Percentiles rank a stretch among this genome's conserved stretches.
Conservation (phyloP, 2,113 vertebrate species). For the Oncorhynchus mykiss region DNA sequence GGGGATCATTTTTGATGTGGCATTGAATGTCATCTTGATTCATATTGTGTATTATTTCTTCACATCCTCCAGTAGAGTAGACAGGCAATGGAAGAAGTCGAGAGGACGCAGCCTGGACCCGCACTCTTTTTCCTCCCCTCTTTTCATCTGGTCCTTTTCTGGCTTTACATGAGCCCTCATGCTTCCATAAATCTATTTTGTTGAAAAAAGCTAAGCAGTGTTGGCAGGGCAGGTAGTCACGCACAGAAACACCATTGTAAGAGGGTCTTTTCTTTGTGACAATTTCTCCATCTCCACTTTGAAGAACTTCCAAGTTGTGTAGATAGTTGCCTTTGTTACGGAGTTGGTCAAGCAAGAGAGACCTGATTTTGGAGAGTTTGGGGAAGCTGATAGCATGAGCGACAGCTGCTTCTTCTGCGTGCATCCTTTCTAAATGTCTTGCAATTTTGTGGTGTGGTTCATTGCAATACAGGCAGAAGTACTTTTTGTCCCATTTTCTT, state of each 20-base stretch:
- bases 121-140: slow-evolving; percentile 25
- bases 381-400: slow-evolving; percentile 63
- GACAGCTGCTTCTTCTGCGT: slow-evolving; percentile 59
- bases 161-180: slow-evolving; percentile 60
- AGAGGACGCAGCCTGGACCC: slow-evolving; percentile 28
- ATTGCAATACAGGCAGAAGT: slow-evolving; percentile 68
- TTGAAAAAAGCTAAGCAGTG: slow-evolving; percentile 66
- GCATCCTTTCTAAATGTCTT: slow-evolving; percentile 65
- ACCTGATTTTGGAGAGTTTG: slow-evolving; percentile 65
- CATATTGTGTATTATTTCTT: slow-evolving; percentile 69
- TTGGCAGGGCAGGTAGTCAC: slow-evolving; percentile 66
- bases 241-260: slow-evolving; percentile 43
- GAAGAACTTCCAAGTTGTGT: slow-evolving; percentile 55
- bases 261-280: slow-evolving; percentile 48
- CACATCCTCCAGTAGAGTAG: slow-evolving; percentile 57
- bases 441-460: slow-evolving; percentile 54
- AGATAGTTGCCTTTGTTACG: slow-evolving; percentile 63
- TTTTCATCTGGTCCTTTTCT: slow-evolving; percentile 50
- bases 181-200: slow-evolving; percentile 65
- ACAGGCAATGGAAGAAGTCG: slow-evolving; percentile 52
- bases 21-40: slow-evolving; percentile 66
- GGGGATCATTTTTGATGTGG: slow-evolving; percentile 61
- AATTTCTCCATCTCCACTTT: slow-evolving; percentile 53
- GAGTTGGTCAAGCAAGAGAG: slow-evolving; percentile 60
- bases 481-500: slow-evolving; percentile 51